Conservation (phyloP, 2,797 vertebrate species). For the Pseudotriccus pelzelni region DNA sequence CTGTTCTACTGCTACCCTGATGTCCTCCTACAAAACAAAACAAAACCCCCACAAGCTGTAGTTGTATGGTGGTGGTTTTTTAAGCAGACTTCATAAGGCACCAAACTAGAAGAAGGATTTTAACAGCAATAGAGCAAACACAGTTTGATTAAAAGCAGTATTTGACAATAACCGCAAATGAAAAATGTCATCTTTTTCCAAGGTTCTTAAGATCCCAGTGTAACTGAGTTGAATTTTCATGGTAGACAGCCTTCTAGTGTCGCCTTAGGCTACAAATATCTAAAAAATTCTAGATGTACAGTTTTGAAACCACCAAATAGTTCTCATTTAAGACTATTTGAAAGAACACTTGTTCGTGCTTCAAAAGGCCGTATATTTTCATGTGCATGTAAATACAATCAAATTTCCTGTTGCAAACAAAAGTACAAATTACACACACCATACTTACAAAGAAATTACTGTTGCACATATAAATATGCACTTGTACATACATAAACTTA, state of each 20-base stretch:
- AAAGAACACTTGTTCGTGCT: background rate
- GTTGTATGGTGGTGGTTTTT: background rate
- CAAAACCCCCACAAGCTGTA: background rate
- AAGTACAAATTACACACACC: background rate
- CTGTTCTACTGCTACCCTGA: constrained; percentile 84
- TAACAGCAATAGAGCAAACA: background rate
- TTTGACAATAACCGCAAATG: background rate
- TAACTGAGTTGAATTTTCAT: background rate
- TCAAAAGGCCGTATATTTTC: background rate
- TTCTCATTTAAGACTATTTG: background rate
- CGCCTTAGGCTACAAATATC: background rate
- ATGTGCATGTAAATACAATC: background rate
- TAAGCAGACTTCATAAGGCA: background rate
- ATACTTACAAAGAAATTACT: background rate
- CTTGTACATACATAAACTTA: background rate
- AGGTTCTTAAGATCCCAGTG: background rate
- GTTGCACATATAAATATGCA: background rate
- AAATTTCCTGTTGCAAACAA: constrained; percentile 16
- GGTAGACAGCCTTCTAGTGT: background rate
- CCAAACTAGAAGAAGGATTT: background rate
- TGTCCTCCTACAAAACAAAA: constrained; percentile 81
- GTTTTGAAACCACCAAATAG: background rate
- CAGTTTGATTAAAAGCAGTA: background rate
- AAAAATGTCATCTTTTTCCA: background rate
- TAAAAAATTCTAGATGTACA: background rate